These are phyloP conservation scores for Lepidocyrtoides sp. DNA, from an alignment of 2,888 invertebrate genomes.

Conservation along the genomic window DNA sequence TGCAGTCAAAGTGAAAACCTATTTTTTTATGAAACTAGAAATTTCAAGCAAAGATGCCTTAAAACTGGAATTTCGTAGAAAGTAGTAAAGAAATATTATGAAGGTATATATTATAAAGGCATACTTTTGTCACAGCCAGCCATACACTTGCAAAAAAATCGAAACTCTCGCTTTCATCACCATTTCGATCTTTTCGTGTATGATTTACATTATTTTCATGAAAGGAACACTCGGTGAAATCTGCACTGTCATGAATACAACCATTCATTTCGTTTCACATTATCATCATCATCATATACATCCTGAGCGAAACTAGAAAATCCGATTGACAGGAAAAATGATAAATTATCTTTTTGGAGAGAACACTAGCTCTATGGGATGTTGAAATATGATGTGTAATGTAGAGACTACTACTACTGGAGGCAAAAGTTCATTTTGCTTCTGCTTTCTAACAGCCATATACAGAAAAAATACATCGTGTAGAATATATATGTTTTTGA, in stretches of 20 bases:
- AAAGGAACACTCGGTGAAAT: constrained; percentile 48
- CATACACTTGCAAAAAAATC: constrained; percentile 16
- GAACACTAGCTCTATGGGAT: constrained; percentile 66
- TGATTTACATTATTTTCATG: not conserved
- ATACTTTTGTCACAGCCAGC: not conserved
- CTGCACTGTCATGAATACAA: constrained; percentile 78
- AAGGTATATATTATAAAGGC: not conserved
- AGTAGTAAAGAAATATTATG: too few species aligned
- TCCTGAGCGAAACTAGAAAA: constrained; percentile 76
- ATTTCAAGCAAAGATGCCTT: too few species aligned
- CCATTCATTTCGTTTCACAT: constrained; percentile 79
- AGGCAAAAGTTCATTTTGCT: constrained; percentile 42
- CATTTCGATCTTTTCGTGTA: not conserved
- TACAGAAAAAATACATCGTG: not conserved
- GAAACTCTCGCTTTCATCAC: constrained; percentile 19
- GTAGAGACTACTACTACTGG: constrained; percentile 5
- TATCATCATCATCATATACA: constrained; percentile 66
- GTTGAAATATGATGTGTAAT: constrained; percentile 44
- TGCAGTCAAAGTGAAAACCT: too few species aligned
- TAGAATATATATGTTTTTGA: not conserved
- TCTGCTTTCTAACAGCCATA: constrained; percentile 8
- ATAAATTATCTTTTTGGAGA: constrained; percentile 82
- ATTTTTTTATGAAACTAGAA: too few species aligned
- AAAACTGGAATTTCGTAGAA: not conserved
- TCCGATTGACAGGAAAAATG: constrained; percentile 85